Evolutionary conservation across 2,888 invertebrate genomes (phyloP).

Genomic region (Polietes domitor): DNA sequence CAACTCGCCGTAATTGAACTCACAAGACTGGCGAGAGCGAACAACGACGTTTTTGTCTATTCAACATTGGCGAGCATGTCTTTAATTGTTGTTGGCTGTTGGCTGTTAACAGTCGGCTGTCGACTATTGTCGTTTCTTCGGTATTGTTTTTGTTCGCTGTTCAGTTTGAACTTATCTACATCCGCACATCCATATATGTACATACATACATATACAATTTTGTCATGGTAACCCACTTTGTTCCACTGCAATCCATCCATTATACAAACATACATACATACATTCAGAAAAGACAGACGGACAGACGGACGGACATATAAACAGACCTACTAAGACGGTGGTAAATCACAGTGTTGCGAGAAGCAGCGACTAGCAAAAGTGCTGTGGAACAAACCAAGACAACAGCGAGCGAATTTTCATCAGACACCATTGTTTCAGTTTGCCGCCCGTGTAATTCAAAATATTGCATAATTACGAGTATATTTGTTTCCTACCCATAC

Average conservation of each 20-base stretch:
- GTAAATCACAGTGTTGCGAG: slow-evolving; percentile 25
- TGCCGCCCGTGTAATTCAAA: slow-evolving; percentile 2
- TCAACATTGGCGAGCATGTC: not conserved
- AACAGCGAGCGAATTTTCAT: slow-evolving; percentile 1
- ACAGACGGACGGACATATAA: slow-evolving; percentile 9
- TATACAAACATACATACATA: no score
- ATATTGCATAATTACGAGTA: slow-evolving; percentile 22
- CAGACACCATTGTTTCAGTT: slow-evolving; percentile 24
- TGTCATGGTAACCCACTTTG: slow-evolving; percentile 53
- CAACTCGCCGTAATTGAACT: slow-evolving; percentile 12
- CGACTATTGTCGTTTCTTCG: not conserved
- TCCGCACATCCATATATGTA: no score
- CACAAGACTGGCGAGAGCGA: not conserved
- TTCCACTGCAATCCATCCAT: slow-evolving; percentile 30
- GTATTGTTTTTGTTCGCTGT: slow-evolving; percentile 9
- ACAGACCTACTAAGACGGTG: not conserved
- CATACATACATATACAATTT: no score
- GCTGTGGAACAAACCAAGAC: slow-evolving; percentile 12
- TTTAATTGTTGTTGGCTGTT: not conserved
- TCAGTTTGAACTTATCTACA: not conserved
- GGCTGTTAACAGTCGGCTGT: not conserved
- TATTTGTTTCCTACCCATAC: not conserved
- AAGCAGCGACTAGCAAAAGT: not conserved
- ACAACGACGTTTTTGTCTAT: not conserved
- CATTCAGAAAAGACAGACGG: not conserved